Base-by-base conservation (phyloP, 1,140 invertebrate genomes). In the Gryon sp. region DNA sequence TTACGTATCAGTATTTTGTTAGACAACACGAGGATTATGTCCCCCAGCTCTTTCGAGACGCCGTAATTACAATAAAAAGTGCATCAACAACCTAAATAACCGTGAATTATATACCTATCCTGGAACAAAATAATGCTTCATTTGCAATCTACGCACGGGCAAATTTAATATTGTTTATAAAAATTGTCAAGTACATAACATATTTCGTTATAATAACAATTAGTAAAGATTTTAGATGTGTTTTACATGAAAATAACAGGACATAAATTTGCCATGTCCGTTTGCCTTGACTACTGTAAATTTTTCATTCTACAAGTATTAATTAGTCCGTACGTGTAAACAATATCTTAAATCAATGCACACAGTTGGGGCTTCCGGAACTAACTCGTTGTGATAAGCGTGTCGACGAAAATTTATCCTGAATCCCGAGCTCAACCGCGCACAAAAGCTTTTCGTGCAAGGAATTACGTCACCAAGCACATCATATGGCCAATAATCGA, bases 1-100 rank as follows among this genome's bases (percentile, higher is more conserved):
- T 87, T 85, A 84, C 86, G 77, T 82, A 86, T 85, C 77, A 81
- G 82, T 77, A 87, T 87, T 85, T 85, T 81, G 80, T 82, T 82
- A 79, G 74, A 66, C 83, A 69, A 79, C 45, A n/a, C n/a, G n/a
- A n/a, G 79, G 65, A 76, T 69, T 68, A 65, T 57, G 74, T 48
- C 20, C 38, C 12, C 4, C 20, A 4, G 1, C 3, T 16, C 15
- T 9, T 20, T 9, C 38, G n/a, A n/a, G 6, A 2, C 28, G 2
- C 3, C 28, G n/a, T 4, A 6, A 4, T 32, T 32, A 32, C 28
- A 11, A n/a, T n/a, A n/a, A n/a, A n/a, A n/a, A n/a, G n/a, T n/a
- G n/a, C n/a, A n/a, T n/a, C n/a, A n/a, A n/a, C n/a, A n/a, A n/a
- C n/a, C n/a, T n/a, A n/a, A n/a, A n/a, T n/a, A n/a, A n/a, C n/a